Conservation (phyloP, 2,888 invertebrate genomes). For the Bimastos eiseni region DNA sequence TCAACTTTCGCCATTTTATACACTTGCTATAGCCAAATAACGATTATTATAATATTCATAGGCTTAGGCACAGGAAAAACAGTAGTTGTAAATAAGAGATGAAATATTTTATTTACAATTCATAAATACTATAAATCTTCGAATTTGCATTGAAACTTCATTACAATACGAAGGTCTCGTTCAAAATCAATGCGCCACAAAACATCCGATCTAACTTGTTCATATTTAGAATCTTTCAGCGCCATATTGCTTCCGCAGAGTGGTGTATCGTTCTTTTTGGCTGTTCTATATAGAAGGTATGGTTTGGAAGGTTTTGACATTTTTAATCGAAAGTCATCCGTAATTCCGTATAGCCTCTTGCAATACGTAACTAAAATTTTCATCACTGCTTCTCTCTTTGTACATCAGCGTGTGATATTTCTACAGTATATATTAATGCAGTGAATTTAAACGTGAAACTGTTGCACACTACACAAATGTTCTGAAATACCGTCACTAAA, state of each 20-base stretch:
- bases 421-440: not conserved
- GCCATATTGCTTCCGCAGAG: not conserved
- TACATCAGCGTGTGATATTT: not conserved
- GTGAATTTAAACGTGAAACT: not conserved
- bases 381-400: not conserved
- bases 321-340: not conserved
- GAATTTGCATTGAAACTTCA: too few relatives aligned
- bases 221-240: not conserved
- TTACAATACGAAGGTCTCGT: too few relatives aligned
- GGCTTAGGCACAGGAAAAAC: too few relatives aligned
- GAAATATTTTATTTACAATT: too few relatives aligned
- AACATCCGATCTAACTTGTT: not conserved
- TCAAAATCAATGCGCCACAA: not conserved
- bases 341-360: not conserved
- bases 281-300: not conserved
- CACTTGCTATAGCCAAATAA: too few relatives aligned
- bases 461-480: not conserved
- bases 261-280: not conserved
- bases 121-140: too few relatives aligned
- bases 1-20: too few relatives aligned
- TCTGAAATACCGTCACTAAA: not conserved
- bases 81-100: too few relatives aligned
- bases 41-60: too few relatives aligned
- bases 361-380: not conserved
- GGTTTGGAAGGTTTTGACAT: not conserved